Percentiles rank a stretch among this genome's conserved stretches.
Conservation (phyloP, 2,113 vertebrate species). For the Catagonus wagneri region DNA sequence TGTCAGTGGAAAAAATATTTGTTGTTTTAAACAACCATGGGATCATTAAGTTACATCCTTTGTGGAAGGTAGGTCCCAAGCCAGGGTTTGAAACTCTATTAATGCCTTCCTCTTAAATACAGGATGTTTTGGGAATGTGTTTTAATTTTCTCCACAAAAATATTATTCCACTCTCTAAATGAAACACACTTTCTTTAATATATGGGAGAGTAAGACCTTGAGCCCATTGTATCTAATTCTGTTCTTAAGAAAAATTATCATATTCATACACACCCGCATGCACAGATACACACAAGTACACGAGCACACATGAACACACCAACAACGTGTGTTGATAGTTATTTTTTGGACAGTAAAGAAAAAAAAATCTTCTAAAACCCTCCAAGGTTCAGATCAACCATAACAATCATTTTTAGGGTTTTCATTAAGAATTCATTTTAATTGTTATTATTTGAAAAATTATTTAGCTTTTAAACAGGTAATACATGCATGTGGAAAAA, state of each 20-base stretch:
- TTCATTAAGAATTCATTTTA: background rate
- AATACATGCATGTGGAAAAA: background rate
- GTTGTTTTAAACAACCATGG: constrained; percentile 67
- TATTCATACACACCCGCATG: rapidly evolving
- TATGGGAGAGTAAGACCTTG: background rate
- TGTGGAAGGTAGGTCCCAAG: constrained; percentile 56
- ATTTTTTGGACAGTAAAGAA: background rate
- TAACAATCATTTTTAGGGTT: background rate
- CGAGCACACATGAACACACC: rapidly evolving
- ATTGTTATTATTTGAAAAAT: background rate
- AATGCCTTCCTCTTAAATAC: constrained; percentile 62
- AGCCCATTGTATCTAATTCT: constrained; percentile 33
- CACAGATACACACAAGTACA: rapidly evolving
- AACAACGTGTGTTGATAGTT: rapidly evolving
- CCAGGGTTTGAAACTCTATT: constrained; percentile 72
- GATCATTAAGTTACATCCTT: constrained; percentile 83
- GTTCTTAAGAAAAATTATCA: background rate
- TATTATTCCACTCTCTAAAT: constrained; percentile 70
- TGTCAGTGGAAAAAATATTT: constrained; percentile 48
- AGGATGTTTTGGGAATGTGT: constrained; percentile 74
- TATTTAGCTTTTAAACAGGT: background rate
- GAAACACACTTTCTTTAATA: constrained; percentile 52
- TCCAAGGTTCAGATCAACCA: background rate
- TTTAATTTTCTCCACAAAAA: constrained; percentile 80
- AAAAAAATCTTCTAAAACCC: background rate